Base-by-base conservation (phyloP, 2,797 vertebrate species). In the Anguilla megastoma region DNA sequence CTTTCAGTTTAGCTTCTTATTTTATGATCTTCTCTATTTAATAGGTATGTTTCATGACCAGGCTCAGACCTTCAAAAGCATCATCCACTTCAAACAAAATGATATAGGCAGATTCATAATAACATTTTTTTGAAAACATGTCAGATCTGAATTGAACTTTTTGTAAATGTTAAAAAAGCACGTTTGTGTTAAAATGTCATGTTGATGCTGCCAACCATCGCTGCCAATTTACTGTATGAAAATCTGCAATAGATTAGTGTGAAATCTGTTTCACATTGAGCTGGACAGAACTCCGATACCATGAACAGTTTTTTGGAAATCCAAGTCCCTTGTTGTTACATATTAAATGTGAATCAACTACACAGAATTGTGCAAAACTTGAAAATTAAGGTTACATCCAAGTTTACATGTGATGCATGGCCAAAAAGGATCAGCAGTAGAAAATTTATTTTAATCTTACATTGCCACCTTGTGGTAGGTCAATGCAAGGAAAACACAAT, bases 381-480 rank as follows among this genome's bases (percentile, higher is more conserved):
- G 8, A 18, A 50, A 69, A 27, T 79, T 66, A 1, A 85, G 41
- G n/a, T 10, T 86, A 89, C 0, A 86, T 88, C 86, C 74, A 85
- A 69, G 54, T 76, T 85, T 14, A 45, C 30, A 14, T 2, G 79
- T 87, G 30, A 48, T 54, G 50, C 76, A 9, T 74, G 54, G 45
- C 21, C 88, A 45, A 18, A 48, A 27, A 88, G 89, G 21, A 54
- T 88, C 83, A 80, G 86, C 88, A 76, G 50, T 30, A 16, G n/a
- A 85, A 85, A 84, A 85, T 60, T 88, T 0, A 85, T 60, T 87
- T 0, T 87, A 82, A 71, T 76, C 33, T 48, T 88, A 91, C 87
- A 89, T 87, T 90, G n/a, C 93, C 92, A 86, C 89, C 95, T 91
- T 89, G 92, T 96, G 96, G 94, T 91, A 63, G n/a, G 80, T 27